phyloP scores from a whole-genome alignment of 2,113 vertebrate genomes.

The Ariopsis seemanni region DNA sequence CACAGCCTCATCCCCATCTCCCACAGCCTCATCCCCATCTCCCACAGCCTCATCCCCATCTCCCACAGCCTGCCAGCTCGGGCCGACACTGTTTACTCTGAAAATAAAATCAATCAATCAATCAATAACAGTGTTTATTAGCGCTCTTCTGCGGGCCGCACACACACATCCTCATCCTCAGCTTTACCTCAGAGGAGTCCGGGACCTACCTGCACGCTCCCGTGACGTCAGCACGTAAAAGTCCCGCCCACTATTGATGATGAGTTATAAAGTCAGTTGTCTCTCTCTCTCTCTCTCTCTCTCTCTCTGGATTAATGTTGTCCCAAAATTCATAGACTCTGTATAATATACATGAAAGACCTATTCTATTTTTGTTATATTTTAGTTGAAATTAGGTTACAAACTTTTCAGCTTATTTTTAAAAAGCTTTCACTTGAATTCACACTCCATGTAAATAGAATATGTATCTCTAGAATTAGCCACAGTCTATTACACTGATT shows the following conservation, averaged over 20 bases:
- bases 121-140: no score
- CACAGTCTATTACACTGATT: no score
- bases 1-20: constrained; percentile 43
- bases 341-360: background rate
- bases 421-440: no score
- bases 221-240: background rate
- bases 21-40: constrained; percentile 41
- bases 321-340: background rate
- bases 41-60: constrained; percentile 42
- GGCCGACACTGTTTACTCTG: accelerated
- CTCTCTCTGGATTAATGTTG: background rate
- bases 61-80: constrained; percentile 16
- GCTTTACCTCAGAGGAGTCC: no score
- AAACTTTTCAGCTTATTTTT: background rate
- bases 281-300: background rate
- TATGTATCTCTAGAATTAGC: no score
- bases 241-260: background rate
- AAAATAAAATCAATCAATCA: background rate
- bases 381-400: background rate
- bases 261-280: background rate
- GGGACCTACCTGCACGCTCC: background rate
- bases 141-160: background rate
- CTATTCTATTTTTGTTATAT: background rate
- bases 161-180: background rate
- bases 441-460: background rate